Base-by-base conservation (phyloP, 2,888 invertebrate species). In the Polylopha cassiicola region DNA sequence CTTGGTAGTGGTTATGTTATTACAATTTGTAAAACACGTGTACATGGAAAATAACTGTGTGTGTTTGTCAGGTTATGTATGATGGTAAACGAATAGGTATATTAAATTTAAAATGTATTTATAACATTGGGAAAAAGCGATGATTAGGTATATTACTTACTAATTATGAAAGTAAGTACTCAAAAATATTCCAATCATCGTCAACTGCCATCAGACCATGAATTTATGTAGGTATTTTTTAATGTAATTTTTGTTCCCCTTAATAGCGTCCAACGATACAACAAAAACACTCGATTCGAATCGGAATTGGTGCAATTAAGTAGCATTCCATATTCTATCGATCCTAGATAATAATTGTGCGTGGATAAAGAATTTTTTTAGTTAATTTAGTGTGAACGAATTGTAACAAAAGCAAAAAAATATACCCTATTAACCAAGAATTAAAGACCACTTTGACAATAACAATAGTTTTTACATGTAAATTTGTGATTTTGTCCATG, bases 291-390 rank as follows among this genome's bases (percentile, higher is more conserved):
- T 53, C 51, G 51, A 54, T 50, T 58, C 39, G 44, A 62, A 61
- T 57, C 59, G 55, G 59, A 63, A 61, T 49, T 52, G 53, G 50
- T 53, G 61, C 76, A 74, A 79, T 79, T 73, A 73, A 65, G 62
- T 61, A 69, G 66, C 62, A 60, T 67, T 67, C 55, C 53, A 58
- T 64, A 52, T 58, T 59, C 29, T 6, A 55, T 53, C 48, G 61
- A 53, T 58, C 58, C 49, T 54, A 39, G 59, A 50, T 46, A 52
- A 47, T 61, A 53, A 71, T 71, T 72, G 60, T 58, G 63, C 68
- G 66, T 71, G 68, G 45, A 69, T 66, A 73, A 74, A 68, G 58
- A 51, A 56, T 61, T 59, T 59, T 58, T 59, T 58, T 46, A 45
- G 44, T 39, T 45, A 33, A 36, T 39, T 49, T 37, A 37, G 32